Percentiles rank a stretch among this genome's conserved stretches.
Evolutionary conservation across 2,888 invertebrate genomes (phyloP).

Genomic region (Mimumesa dahlbomi): DNA sequence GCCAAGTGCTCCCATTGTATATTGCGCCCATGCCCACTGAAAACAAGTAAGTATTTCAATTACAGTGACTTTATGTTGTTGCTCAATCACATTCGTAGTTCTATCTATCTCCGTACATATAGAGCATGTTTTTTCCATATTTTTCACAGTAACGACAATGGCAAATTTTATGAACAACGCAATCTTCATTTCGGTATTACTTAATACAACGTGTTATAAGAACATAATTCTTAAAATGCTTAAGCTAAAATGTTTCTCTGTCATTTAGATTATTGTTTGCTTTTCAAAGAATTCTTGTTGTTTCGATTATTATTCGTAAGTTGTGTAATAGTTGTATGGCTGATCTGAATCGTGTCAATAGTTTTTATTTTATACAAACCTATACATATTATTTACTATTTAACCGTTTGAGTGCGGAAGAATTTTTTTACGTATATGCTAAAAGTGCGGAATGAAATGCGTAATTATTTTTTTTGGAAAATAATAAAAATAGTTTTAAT

Average conservation of each 20-base stretch:
- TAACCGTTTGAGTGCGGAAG: too few relatives aligned
- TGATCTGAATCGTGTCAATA: conserved; percentile 8
- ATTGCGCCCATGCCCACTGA: conserved; percentile 90
- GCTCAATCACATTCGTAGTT: too few relatives aligned
- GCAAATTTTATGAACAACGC: too few relatives aligned
- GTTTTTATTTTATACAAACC: neutral
- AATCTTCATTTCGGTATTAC: too few relatives aligned
- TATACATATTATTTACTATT: conserved; percentile 24
- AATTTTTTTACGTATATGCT: too few relatives aligned
- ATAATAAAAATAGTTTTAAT: too few relatives aligned
- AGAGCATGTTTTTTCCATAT: too few relatives aligned
- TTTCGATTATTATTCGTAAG: neutral
- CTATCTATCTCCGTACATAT: too few relatives aligned
- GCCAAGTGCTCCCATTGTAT: conserved; percentile 87
- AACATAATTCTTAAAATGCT: neutral
- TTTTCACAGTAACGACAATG: too few relatives aligned
- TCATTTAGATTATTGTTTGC: neutral
- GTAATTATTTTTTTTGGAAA: too few relatives aligned
- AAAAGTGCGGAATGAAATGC: too few relatives aligned
- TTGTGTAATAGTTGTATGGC: neutral
- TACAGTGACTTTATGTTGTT: too few relatives aligned
- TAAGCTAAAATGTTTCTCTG: neutral
- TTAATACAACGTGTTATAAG: neutral
- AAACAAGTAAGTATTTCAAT: conserved; percentile 84
- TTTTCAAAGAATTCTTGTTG: neutral